These are phyloP conservation scores for Entelurus aequoreus DNA, from an alignment of 2,113 vertebrate species.

Conservation along the genomic window DNA sequence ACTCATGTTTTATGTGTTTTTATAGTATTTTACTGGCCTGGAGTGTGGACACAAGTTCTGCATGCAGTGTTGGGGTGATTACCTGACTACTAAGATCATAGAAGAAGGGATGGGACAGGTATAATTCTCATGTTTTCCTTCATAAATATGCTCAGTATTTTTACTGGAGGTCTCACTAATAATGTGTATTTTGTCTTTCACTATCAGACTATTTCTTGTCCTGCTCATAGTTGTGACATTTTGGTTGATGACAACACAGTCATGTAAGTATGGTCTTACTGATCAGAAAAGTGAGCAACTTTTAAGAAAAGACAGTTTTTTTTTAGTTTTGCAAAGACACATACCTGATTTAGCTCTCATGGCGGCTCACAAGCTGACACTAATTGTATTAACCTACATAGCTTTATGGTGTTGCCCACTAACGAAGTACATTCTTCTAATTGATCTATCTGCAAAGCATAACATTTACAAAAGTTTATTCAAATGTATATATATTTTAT, in stretches of 20 bases:
- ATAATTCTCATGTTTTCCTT: slow-evolving; percentile 28
- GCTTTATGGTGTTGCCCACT: slow-evolving; percentile 16
- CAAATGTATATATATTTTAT: not conserved
- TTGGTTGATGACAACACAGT: slow-evolving; percentile 99
- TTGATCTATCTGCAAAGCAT: slow-evolving; percentile 3
- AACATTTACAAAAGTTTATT: not conserved
- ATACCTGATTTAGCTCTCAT: slow-evolving; percentile 8
- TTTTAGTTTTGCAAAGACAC: too few relatives aligned
- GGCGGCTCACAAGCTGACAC: slow-evolving; percentile 35
- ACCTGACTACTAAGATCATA: slow-evolving; percentile 99
- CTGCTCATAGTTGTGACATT: slow-evolving; percentile 99
- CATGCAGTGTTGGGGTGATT: slow-evolving; percentile 99
- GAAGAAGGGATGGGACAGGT: slow-evolving; percentile 99
- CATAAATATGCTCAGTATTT: not conserved
- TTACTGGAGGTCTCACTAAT: slow-evolving; percentile 5
- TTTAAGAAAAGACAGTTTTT: not conserved
- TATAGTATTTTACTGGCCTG: slow-evolving; percentile 96
- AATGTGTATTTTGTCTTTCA: slow-evolving; percentile 29
- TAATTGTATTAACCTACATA: slow-evolving; percentile 70
- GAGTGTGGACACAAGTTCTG: slow-evolving; percentile 99
- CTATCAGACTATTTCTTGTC: slow-evolving; percentile 95
- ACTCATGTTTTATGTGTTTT: slow-evolving; percentile 2
- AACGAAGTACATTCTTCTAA: slow-evolving; percentile 16
- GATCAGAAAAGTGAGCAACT: not conserved
- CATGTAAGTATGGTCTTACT: slow-evolving; percentile 85